These are phyloP conservation scores for Sciurus niger DNA, from an alignment of 2,113 vertebrate species.

Conservation along the genomic window DNA sequence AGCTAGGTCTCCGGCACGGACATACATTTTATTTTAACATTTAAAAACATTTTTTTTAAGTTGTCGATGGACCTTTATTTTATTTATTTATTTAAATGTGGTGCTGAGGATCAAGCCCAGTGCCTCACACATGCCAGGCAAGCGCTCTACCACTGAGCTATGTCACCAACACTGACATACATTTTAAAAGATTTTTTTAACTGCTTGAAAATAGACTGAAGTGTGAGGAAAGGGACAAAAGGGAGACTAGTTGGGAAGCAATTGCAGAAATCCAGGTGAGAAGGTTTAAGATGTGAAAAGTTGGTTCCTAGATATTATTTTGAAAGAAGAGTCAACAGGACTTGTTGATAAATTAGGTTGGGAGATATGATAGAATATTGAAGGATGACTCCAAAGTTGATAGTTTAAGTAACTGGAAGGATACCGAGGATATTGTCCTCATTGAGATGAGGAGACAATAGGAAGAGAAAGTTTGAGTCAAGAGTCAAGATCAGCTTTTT, in stretches of 20 bases:
- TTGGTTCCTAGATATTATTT: neutral
- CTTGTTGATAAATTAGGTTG: constrained; percentile 11
- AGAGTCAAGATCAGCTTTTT: neutral
- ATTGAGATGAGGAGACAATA: neutral
- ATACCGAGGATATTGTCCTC: neutral
- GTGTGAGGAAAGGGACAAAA: too few relatives aligned
- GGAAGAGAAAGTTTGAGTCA: neutral
- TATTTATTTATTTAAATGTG: neutral
- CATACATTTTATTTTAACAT: too few relatives aligned
- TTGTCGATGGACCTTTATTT: too few relatives aligned
- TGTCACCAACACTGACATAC: too few relatives aligned
- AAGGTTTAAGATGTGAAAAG: neutral
- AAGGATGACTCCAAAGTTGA: neutral
- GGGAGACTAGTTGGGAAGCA: too few relatives aligned
- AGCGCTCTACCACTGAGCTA: too few relatives aligned
- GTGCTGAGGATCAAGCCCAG: neutral
- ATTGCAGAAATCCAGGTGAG: neutral
- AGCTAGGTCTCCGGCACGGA: too few relatives aligned
- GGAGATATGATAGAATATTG: neutral
- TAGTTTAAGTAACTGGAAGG: neutral
- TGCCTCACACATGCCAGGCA: too few relatives aligned
- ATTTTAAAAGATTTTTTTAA: neutral
- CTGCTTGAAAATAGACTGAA: too few relatives aligned
- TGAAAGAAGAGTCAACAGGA: constrained; percentile 41
- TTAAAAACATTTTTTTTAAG: too few relatives aligned